Evolutionary conservation across 2,888 invertebrate species (phyloP).

Genomic region (Napeogenes sylphis): DNA sequence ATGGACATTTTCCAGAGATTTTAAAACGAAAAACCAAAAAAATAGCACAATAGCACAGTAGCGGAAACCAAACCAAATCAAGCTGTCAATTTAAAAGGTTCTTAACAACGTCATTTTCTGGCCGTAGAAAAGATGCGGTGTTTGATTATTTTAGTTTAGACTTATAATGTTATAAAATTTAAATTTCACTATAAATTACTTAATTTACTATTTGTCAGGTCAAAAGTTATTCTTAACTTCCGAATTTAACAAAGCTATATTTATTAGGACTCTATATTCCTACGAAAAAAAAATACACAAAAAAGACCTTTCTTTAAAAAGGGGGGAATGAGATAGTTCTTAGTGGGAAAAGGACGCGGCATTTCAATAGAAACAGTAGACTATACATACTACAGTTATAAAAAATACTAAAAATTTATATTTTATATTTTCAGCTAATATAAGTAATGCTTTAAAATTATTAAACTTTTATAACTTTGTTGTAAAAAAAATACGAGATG

Average conservation of each 20-base stretch:
- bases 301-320: slow-evolving; percentile 59
- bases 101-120: slow-evolving; percentile 54
- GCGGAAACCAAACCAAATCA: slow-evolving; percentile 78
- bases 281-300: slow-evolving; percentile 21
- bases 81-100: slow-evolving; percentile 74
- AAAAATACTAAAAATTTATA: not conserved
- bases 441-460: too few relatives aligned
- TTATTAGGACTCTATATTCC: slow-evolving; percentile 10
- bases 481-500: too few relatives aligned
- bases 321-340: slow-evolving; percentile 60
- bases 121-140: slow-evolving; percentile 32
- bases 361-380: slow-evolving; percentile 43
- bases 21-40: slow-evolving; percentile 66
- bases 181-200: slow-evolving; percentile 2
- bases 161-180: slow-evolving; percentile 6
- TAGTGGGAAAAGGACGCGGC: slow-evolving; percentile 68
- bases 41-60: slow-evolving; percentile 77
- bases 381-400: not conserved
- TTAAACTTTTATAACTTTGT: too few relatives aligned
- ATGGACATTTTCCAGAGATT: slow-evolving; percentile 69
- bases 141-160: slow-evolving; percentile 14
- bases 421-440: too few relatives aligned
- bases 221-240: slow-evolving; percentile 3
- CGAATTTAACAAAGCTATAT: slow-evolving; percentile 1
- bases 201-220: slow-evolving; percentile 5